Evolutionary conservation across 1,140 invertebrate species (phyloP).

Genomic region (Centruroides sculpturatus): DNA sequence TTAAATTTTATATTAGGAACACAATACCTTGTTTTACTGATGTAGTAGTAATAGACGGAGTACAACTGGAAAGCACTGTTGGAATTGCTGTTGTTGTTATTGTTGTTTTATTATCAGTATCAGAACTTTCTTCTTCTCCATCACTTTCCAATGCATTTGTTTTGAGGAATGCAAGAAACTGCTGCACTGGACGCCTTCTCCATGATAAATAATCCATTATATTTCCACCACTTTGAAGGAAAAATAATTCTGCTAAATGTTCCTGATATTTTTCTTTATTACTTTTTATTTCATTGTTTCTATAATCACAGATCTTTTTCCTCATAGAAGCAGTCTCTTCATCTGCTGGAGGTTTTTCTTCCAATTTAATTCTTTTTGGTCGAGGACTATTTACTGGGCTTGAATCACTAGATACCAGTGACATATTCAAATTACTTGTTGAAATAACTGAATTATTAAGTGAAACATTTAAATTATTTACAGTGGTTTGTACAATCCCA

Average conservation of each 20-base stretch:
- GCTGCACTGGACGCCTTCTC: conserved; percentile 56
- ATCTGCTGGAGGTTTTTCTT: conserved; percentile 23
- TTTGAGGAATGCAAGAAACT: conserved; percentile 56
- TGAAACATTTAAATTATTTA: no score
- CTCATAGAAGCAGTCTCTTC: conserved; percentile 24
- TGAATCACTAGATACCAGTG: no score
- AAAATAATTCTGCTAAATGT: conserved; percentile 65
- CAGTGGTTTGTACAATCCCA: no score
- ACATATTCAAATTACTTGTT: no score
- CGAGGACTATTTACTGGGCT: conserved; percentile 3
- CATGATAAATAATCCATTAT: conserved; percentile 71
- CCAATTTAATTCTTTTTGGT: conserved; percentile 28
- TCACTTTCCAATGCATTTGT: conserved; percentile 54
- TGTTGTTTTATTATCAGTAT: background rate
- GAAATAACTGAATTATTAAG: no score
- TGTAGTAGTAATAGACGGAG: background rate
- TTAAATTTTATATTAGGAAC: no score
- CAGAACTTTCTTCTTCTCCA: conserved; percentile 38
- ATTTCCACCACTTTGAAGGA: conserved; percentile 66
- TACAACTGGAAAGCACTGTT: background rate
- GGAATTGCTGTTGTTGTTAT: background rate
- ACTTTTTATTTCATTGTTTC: conserved; percentile 21
- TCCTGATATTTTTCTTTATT: conserved; percentile 48
- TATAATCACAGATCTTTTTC: conserved; percentile 23
- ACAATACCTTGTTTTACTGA: background rate